A percentile compares a stretch with the other conserved stretches of the same genome.
phyloP scores from a whole-genome alignment of 53 echinoderm and acorn worm species.

The Arbacia lixula region DNA sequence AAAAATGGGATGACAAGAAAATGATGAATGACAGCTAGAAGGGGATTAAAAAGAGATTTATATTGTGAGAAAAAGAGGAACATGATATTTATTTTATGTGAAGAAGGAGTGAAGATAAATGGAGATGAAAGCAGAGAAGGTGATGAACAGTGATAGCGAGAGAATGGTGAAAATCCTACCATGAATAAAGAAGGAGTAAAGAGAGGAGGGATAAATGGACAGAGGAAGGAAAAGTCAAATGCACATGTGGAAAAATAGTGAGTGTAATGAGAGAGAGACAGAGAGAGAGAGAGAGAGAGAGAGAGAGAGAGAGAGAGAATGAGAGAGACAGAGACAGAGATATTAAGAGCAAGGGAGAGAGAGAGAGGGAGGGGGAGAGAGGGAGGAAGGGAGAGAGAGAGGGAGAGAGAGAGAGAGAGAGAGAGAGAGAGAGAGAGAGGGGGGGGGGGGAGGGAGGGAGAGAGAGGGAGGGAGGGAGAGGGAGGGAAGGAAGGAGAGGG shows the following conservation, averaged over 20 bases:
- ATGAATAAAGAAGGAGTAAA: no score
- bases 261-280: background rate
- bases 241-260: background rate
- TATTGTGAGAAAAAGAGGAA: no score
- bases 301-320: background rate
- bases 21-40: no score
- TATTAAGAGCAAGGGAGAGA: background rate
- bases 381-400: background rate
- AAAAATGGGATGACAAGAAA: no score
- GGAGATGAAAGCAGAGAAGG: background rate
- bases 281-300: background rate
- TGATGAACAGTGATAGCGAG: conserved; percentile 36
- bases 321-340: background rate
- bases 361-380: background rate
- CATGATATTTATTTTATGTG: no score
- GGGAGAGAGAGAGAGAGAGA: background rate
- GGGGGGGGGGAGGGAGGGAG: background rate
- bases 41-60: no score
- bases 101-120: no score
- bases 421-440: background rate
- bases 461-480: background rate
- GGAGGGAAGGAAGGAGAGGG: background rate
- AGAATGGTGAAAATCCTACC: background rate
- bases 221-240: no score
- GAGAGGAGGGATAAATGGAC: background rate